Conservation (phyloP, 1,140 invertebrate genomes). For the Panagrolaimus sp. region DNA sequence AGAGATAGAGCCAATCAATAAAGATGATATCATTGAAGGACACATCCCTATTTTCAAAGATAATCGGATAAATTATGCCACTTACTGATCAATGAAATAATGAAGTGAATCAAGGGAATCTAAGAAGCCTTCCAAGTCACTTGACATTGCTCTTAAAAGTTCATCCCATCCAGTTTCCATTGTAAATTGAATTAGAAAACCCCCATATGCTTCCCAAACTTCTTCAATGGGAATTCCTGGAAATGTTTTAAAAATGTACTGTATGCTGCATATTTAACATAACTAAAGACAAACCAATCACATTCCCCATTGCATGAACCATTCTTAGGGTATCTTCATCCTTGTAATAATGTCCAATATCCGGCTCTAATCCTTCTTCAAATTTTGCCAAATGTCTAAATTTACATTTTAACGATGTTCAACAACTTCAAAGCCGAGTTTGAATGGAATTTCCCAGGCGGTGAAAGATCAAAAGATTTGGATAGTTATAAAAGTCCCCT, state of each 20-base stretch:
- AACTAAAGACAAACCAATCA: constrained; percentile 43
- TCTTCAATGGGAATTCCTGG: constrained; percentile 54
- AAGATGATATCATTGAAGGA: constrained; percentile 29
- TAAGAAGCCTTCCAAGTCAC: constrained; percentile 57
- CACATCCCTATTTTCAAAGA: background rate
- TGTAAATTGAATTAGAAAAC: constrained; percentile 58
- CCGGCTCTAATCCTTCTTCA: constrained; percentile 54
- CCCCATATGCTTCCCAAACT: constrained; percentile 58
- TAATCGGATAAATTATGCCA: background rate
- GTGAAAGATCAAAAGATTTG: too few species aligned
- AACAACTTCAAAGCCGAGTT: too few species aligned
- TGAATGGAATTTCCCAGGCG: too few species aligned
- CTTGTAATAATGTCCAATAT: constrained; percentile 56
- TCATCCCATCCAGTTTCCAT: constrained; percentile 60
- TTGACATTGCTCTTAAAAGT: constrained; percentile 52
- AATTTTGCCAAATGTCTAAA: constrained; percentile 45
- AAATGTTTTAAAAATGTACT: constrained; percentile 16
- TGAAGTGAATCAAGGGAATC: constrained; percentile 53
- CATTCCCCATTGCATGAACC: constrained; percentile 50
- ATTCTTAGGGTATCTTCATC: constrained; percentile 56
- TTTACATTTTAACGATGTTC: too few species aligned
- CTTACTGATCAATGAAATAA: constrained; percentile 27
- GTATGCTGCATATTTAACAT: background rate
- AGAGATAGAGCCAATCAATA: constrained; percentile 16
- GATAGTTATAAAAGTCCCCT: too few species aligned